A percentile compares a stretch with the other conserved stretches of the same genome.
Evolutionary conservation across 2,888 invertebrate genomes (phyloP).

Genomic region (Hirtodrosophila cameraria): DNA sequence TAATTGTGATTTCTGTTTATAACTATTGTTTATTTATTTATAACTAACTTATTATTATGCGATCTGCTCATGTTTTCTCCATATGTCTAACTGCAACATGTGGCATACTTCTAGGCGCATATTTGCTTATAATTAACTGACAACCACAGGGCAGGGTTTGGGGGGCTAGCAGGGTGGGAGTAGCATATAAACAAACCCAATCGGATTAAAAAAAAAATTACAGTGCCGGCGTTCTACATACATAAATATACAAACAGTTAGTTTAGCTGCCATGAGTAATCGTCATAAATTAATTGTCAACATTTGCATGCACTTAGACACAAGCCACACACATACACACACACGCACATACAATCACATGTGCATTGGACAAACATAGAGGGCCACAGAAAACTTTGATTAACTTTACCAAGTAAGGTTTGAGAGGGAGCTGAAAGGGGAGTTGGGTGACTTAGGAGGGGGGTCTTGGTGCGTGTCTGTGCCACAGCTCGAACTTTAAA

Average conservation of each 20-base stretch:
- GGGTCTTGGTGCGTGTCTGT: slow-evolving; percentile 36
- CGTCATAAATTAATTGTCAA: slow-evolving; percentile 83
- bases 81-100: slow-evolving; percentile 5
- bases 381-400: slow-evolving; percentile 57
- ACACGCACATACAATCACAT: slow-evolving; percentile 35
- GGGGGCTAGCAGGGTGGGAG: not conserved
- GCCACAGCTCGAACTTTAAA: slow-evolving; percentile 54
- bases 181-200: slow-evolving; percentile 8
- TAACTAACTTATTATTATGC: slow-evolving; percentile 1
- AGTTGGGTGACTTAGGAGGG: not conserved
- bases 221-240: slow-evolving; percentile 27
- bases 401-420: slow-evolving; percentile 39
- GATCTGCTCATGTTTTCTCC: slow-evolving; percentile 1
- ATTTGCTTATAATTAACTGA: slow-evolving; percentile 66
- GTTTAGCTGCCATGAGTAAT: slow-evolving; percentile 82
- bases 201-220: slow-evolving; percentile 22
- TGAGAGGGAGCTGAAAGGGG: not conserved
- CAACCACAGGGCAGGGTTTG: slow-evolving; percentile 1
- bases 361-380: slow-evolving; percentile 45
- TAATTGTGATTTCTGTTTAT: slow-evolving; percentile 1
- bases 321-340: slow-evolving; percentile 46
- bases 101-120: slow-evolving; percentile 51
- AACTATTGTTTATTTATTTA: slow-evolving; percentile 4
- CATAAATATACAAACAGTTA: slow-evolving; percentile 69
- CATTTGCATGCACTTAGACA: slow-evolving; percentile 79